Evolutionary conservation across 2,888 invertebrate species (phyloP), one percentile per base, ranked within the genome.

Genomic region (Plutella xylostella): DNA sequence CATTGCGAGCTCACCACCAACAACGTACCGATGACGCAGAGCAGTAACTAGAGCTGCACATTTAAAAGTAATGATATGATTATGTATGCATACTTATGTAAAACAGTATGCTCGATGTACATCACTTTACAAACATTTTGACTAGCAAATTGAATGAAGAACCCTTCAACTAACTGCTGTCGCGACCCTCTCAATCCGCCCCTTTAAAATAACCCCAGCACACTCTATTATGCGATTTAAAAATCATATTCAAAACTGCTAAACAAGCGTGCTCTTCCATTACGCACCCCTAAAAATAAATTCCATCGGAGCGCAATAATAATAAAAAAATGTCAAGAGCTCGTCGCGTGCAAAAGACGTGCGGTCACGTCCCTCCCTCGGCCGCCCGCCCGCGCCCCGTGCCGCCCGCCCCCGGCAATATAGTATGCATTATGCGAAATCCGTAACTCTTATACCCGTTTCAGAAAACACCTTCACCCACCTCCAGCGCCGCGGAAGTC

Each of bases 401-500:
- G 52, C 51, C 58, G 53, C 55, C 48, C 55, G 48, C 58, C 51
- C 55, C 51, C 58, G 49, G 50, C 47, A 77, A 80, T 80, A 80
- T 80, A 80, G 78, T 78, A 82, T 82, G 82, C 82, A 82, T 82
- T 82, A 82, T 82, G 82, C 82, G 82, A 82, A 80, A 82, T 82
- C 79, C 80, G 79, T 80, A 78, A 79, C 79, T 82, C 80, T 77
- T 75, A 71, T 73, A 72, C 70, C 63, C 65, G 68, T 63, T 68
- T 69, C 62, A 58, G 63, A 67, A 75, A 72, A 78, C 75, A 77
- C 73, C 78, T 79, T 69, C 68, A 65, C 61, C 62, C 55, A 51
- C 18, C 39, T 20, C 21, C 19, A 14, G 3, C 31, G 19, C 42
- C 18, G 2, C 19, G 20, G 25, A 20, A 17, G 45, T 35, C 59